Base-by-base conservation (phyloP, 2,888 invertebrate genomes). In the Graphium colonna region DNA sequence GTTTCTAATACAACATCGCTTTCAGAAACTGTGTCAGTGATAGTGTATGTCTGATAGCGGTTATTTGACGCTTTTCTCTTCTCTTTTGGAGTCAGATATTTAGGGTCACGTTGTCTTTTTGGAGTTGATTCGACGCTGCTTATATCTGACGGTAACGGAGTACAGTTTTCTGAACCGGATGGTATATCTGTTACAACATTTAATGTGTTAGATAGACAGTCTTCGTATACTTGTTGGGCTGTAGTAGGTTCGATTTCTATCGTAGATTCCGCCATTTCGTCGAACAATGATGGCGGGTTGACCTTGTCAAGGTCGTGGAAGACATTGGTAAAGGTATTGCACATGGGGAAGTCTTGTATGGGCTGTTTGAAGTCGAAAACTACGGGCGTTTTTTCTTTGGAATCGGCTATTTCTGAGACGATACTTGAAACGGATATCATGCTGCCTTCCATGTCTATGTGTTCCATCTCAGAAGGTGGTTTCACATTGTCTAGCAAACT, bases 351-450 rank as follows among this genome's bases (percentile, higher is more conserved):
- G 68, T 87, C 92, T 53, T 80, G 85, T 4, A 86, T 67, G 0
- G 92, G 92, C 62, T 91, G 91, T 54, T 91, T 86, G 28, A 92
- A 79, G 63, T 93, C 92, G 64, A 92, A 92, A 1, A 92, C 76
- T 0, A 91, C 78, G 0, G 91, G 79, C 0, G 73, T 75, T 33
- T 79, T 82, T 0, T 82, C 84, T 54, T 82, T 85, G 0, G 83
- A 63, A 53, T 95, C 95, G 0, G 92, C 94, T 2, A 94, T 91
- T 79, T 96, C 96, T 0, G 95, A 96, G 18, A 94, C 94, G 54
- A 96, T 94, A 71, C 96, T 96, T 0, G 95, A 94, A 0, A 96
- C 95, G 51, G 96, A 96, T 10, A 95, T 86, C 93, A 96, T 95
- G 60, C 96, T 96, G 58, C 93, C 93, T 61, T 95, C 95, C 92